Conservation (phyloP, 2,797 vertebrate genomes). For the Mormyrus proboscirostris region DNA sequence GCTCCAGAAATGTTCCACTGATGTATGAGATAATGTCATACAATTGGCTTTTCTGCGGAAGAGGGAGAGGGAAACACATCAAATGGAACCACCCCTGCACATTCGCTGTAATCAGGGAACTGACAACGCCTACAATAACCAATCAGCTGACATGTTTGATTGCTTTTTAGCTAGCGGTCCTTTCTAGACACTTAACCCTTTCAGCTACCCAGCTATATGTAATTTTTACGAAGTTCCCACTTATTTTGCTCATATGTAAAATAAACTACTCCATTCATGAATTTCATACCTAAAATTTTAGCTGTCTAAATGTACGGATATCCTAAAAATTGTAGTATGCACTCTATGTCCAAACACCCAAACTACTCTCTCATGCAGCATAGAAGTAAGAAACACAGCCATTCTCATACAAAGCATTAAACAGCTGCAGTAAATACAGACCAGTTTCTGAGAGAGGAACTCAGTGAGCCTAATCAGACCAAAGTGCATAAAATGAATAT, state of each 20-base stretch:
- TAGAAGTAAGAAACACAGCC: background rate
- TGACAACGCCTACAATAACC: background rate
- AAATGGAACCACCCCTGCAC: background rate
- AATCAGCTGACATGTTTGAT: background rate
- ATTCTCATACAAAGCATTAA: background rate
- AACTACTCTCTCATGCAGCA: background rate
- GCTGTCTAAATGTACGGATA: background rate
- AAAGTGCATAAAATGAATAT: conserved; percentile 5
- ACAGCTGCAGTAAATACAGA: background rate
- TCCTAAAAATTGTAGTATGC: background rate
- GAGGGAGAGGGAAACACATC: background rate
- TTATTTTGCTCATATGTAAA: background rate
- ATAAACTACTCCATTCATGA: background rate
- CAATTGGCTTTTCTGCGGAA: background rate
- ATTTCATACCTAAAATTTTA: background rate
- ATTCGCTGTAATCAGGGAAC: background rate
- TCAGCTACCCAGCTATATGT: background rate
- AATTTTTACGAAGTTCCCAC: background rate
- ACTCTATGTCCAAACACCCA: background rate
- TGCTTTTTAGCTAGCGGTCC: background rate
- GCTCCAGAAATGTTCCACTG: background rate
- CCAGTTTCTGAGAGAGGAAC: background rate
- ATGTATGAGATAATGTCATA: background rate
- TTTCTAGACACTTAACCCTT: background rate
- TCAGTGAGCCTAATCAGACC: background rate